Percentiles rank a stretch among this genome's conserved stretches.
Conservation (phyloP, 92 coral and sea anemone species). For the Epizoanthus scotinus region DNA sequence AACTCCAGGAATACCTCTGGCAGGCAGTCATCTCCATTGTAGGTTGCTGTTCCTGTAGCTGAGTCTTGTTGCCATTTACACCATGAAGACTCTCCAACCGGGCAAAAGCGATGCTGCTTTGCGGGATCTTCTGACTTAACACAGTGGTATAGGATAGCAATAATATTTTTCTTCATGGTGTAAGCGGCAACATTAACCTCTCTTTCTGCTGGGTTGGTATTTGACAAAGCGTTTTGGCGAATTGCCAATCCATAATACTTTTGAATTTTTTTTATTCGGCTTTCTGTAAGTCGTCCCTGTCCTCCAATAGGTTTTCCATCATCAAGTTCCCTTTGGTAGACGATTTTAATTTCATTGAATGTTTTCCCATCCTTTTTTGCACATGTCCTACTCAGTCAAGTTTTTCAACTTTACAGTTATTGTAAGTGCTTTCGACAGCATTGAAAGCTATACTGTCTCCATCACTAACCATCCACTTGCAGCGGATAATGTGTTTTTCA, state of each 20-base stretch:
- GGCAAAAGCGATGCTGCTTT: slow-evolving; percentile 50
- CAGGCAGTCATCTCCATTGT: no score
- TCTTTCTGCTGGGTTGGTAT: slow-evolving; percentile 48
- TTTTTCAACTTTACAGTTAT: slow-evolving; percentile 45
- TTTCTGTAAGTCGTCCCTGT: slow-evolving; percentile 47
- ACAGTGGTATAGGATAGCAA: slow-evolving; percentile 53
- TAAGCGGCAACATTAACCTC: slow-evolving; percentile 52
- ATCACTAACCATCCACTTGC: slow-evolving; percentile 62
- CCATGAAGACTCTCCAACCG: no score
- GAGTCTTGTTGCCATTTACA: no score
- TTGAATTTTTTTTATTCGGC: slow-evolving; percentile 49
- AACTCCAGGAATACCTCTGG: slow-evolving; percentile 40
- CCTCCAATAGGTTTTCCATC: slow-evolving; percentile 61
- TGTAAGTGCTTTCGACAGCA: slow-evolving; percentile 47
- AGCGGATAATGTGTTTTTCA: slow-evolving; percentile 52
- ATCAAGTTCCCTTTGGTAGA: slow-evolving; percentile 51
- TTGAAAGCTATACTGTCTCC: slow-evolving; percentile 59
- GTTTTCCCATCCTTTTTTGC: slow-evolving; percentile 59
- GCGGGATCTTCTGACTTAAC: slow-evolving; percentile 35
- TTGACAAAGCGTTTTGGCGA: slow-evolving; percentile 54
- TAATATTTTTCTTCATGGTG: slow-evolving; percentile 58
- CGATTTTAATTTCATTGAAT: slow-evolving; percentile 49
- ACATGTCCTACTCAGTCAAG: slow-evolving; percentile 63
- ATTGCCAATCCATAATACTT: slow-evolving; percentile 64
- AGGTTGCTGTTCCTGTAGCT: no score